Evolutionary conservation across 2,113 vertebrate genomes (phyloP), one percentile per base, ranked within the genome.

Genomic region (Speoplatyrhinus poulsoni): DNA sequence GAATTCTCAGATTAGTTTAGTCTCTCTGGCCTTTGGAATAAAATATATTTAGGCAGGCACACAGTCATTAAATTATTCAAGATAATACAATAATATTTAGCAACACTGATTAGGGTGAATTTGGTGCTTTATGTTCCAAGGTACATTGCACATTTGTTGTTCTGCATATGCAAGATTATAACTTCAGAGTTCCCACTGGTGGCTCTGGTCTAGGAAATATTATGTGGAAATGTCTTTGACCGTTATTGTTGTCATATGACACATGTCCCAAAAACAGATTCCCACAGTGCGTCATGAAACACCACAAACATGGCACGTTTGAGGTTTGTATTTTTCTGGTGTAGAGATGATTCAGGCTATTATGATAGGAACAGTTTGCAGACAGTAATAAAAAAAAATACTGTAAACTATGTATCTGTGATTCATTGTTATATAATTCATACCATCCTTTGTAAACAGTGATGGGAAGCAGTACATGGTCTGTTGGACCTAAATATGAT

Each of bases 271-370:
- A 32, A 17, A 16, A 72, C 76, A 70, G 48, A 72, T 80, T 76
- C 56, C 81, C 82, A 80, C 70, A 77, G 26, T 63, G 76, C 82
- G 36, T 69, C 69, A 77, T 60, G 26, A 52, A 56, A 53, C 58
- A 70, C 62, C 65, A 16, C 71, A 76, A 84, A 76, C 70, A 77
- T 53, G 70, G 62, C 66, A 65, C 77, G 32, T 69, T 64, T 46
- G 76, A 68, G 80, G 26, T 69, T 83, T 87, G 79, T 47, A 69
- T 77, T 84, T 75, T 64, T 78, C 73, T 82, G 64, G 46, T 65
- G 11, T 58, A 46, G 46, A 73, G 46, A 69, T 6, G 54, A 60
- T 62, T 60, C 9, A 47, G 6, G n/a, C 16, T 46, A 46, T 56
- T 72, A 66, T 70, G 64, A 80, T 70, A 60, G 9, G 67, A 68